phyloP scores from a whole-genome alignment of 2,888 invertebrate genomes.

The Hirtodrosophila alboralis region DNA sequence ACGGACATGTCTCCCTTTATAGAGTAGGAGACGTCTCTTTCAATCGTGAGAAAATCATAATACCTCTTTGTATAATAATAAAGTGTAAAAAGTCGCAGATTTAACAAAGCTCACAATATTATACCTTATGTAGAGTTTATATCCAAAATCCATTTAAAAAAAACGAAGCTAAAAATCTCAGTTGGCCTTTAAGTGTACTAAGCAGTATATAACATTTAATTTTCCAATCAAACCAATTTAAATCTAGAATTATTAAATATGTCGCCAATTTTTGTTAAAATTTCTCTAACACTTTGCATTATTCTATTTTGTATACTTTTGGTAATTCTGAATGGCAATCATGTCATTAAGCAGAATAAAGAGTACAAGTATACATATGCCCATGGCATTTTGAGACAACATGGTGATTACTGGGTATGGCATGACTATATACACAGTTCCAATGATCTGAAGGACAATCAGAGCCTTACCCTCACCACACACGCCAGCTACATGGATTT shows the following conservation, averaged over 20 bases:
- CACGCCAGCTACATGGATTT: conserved; percentile 76
- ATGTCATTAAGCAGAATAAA: neutral
- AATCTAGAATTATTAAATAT: conserved; percentile 14
- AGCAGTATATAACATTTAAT: too few relatives aligned
- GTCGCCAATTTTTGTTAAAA: conserved; percentile 28
- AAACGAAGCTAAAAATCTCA: neutral
- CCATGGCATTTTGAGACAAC: conserved; percentile 32
- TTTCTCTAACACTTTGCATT: neutral
- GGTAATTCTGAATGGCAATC: conserved; percentile 1
- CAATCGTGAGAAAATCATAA: too few relatives aligned
- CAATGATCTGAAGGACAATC: conserved; percentile 18
- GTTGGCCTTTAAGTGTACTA: neutral
- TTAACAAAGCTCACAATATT: too few relatives aligned
- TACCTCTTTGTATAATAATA: too few relatives aligned
- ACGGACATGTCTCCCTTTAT: too few relatives aligned
- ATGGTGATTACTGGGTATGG: conserved; percentile 51
- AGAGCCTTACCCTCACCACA: conserved; percentile 75
- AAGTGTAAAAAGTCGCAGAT: too few relatives aligned
- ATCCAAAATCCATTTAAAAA: neutral
- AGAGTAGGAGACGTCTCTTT: too few relatives aligned
- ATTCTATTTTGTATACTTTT: neutral
- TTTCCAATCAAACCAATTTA: too few relatives aligned
- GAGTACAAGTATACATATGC: neutral
- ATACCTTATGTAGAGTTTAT: too few relatives aligned
- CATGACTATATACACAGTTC: conserved; percentile 31